phyloP scores from a whole-genome alignment of 2,113 vertebrate genomes.

The Ivindomyrus marchei region DNA sequence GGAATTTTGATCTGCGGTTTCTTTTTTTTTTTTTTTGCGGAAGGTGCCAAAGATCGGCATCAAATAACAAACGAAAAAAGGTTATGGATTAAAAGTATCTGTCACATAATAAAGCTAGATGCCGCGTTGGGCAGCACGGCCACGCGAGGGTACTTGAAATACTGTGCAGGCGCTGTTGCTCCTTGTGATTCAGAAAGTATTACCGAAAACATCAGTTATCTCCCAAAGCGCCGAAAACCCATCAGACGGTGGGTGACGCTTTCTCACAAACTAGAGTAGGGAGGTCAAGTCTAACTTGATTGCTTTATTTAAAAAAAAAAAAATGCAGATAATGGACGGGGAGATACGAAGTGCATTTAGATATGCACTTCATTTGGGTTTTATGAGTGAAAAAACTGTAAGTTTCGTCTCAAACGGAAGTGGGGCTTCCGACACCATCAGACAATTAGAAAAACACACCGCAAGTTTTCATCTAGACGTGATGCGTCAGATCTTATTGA shows the following conservation, averaged over 20 bases:
- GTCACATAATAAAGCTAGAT: not conserved
- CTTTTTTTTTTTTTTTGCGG: conserved; percentile 15
- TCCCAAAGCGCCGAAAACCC: not conserved
- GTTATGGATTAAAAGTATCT: not conserved
- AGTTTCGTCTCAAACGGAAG: not conserved
- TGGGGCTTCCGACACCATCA: not conserved
- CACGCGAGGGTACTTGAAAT: not conserved
- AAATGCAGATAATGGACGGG: not conserved
- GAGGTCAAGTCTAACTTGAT: not conserved
- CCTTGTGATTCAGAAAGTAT: not conserved
- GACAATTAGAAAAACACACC: not conserved
- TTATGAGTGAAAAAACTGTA: not conserved
- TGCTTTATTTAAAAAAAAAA: not conserved
- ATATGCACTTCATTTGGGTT: not conserved
- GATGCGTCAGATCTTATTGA: not conserved
- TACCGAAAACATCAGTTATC: not conserved
- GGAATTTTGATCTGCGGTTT: conserved; percentile 43
- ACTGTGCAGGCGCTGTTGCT: not conserved
- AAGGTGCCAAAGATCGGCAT: conserved; percentile 42
- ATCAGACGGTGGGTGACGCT: not conserved
- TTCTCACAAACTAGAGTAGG: not conserved
- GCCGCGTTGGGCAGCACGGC: not conserved
- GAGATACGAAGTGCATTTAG: not conserved
- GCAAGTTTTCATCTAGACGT: not conserved
- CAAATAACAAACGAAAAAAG: not conserved